phyloP scores from a whole-genome alignment of 2,888 invertebrate species.

The Agonopterix arenella region DNA sequence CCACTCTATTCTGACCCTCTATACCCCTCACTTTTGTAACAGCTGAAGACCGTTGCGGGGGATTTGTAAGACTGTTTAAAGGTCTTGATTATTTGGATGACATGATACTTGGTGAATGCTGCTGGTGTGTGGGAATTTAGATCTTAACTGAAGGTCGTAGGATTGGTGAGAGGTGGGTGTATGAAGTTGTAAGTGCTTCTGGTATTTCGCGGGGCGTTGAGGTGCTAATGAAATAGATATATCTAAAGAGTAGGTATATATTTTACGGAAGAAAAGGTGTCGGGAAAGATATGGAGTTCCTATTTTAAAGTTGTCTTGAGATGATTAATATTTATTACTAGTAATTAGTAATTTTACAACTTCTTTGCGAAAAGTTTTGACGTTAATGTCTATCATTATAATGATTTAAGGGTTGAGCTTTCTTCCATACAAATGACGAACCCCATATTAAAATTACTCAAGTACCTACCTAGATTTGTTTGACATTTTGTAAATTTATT shows the following conservation, averaged over 20 bases:
- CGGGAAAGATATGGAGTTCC: constrained; percentile 3
- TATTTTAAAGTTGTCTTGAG: too few relatives aligned
- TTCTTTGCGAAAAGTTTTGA: too few relatives aligned
- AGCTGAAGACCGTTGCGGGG: neutral
- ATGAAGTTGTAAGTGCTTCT: constrained; percentile 27
- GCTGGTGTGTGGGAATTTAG: constrained; percentile 19
- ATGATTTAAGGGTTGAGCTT: too few relatives aligned
- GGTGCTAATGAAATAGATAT: constrained; percentile 59
- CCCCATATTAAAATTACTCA: too few relatives aligned
- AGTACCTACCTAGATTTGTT: too few relatives aligned
- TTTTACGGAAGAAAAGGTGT: constrained; percentile 19
- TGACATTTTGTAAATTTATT: too few relatives aligned
- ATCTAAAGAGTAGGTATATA: constrained; percentile 33
- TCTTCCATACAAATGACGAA: too few relatives aligned
- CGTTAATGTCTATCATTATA: too few relatives aligned
- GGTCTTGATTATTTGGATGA: constrained; percentile 34
- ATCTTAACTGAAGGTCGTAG: constrained; percentile 18
- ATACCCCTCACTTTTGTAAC: constrained; percentile 23
- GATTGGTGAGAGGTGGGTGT: constrained; percentile 4
- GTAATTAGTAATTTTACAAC: too few relatives aligned
- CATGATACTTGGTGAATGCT: constrained; percentile 26
- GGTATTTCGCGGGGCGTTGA: constrained; percentile 58
- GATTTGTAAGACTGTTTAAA: constrained; percentile 4
- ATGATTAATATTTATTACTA: too few relatives aligned
- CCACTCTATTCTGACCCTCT: constrained; percentile 38